These are phyloP conservation scores for Drosophila kuntzei DNA, from an alignment of 2,888 invertebrate species.

Conservation along the genomic window DNA sequence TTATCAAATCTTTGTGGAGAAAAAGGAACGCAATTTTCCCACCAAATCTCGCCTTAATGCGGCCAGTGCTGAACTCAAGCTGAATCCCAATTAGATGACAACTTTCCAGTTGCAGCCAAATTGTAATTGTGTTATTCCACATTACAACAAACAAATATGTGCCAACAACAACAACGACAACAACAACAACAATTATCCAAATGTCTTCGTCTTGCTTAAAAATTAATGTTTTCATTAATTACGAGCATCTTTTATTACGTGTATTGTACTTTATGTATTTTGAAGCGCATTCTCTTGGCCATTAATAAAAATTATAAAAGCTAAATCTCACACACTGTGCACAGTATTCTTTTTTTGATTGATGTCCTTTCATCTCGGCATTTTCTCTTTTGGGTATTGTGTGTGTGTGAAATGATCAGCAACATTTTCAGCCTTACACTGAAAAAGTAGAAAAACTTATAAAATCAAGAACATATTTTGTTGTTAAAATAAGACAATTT, in stretches of 20 bases:
- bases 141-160: slow-evolving; percentile 43
- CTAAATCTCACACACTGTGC: slow-evolving; percentile 46
- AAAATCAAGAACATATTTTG: too few species aligned
- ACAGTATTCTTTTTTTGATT: slow-evolving; percentile 50
- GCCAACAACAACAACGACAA: slow-evolving; percentile 45
- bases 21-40: slow-evolving; percentile 79
- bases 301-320: slow-evolving; percentile 74
- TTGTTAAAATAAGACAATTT: too few species aligned
- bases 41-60: slow-evolving; percentile 76
- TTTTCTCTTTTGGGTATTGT: background rate
- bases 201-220: slow-evolving; percentile 52
- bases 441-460: too few species aligned
- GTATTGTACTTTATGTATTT: too few species aligned
- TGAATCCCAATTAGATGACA: slow-evolving; percentile 76
- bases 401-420: slow-evolving; percentile 54
- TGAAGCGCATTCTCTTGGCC: slow-evolving; percentile 60
- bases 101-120: background rate
- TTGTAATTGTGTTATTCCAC: background rate
- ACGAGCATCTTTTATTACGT: slow-evolving; percentile 33
- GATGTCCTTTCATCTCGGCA: slow-evolving; percentile 32
- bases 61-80: slow-evolving; percentile 78
- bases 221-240: slow-evolving; percentile 50
- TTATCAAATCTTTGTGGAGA: slow-evolving; percentile 81
- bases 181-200: slow-evolving; percentile 25
- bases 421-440: slow-evolving; percentile 47